Percentiles rank a stretch among this genome's conserved stretches.
Conservation (phyloP, 2,888 invertebrate species). For the Lepidocyrtinus sp. region DNA sequence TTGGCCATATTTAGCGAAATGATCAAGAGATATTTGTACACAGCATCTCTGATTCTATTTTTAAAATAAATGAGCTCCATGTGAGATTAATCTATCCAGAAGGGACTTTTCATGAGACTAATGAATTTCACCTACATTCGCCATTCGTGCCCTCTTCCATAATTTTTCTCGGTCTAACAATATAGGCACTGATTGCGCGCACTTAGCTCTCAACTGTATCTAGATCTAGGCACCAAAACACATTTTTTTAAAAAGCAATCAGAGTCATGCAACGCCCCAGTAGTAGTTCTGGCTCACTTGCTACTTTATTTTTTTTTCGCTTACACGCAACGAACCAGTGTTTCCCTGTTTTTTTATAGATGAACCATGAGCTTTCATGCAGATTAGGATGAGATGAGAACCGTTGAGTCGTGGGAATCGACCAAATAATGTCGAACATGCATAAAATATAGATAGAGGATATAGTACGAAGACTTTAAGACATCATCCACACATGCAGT, state of each 20-base stretch:
- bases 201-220: neutral
- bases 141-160: neutral
- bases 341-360: constrained; percentile 6
- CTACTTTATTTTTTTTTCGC: constrained; percentile 13
- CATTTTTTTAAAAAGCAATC: constrained; percentile 15
- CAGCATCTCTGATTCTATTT: too few relatives aligned
- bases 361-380: constrained; percentile 16
- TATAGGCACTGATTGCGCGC: constrained; percentile 4
- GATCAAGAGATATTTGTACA: too few relatives aligned
- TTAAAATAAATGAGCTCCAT: too few relatives aligned
- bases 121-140: constrained; percentile 14
- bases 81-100: too few relatives aligned
- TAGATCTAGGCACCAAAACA: neutral
- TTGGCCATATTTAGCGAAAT: too few relatives aligned
- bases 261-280: constrained; percentile 15
- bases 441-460: constrained; percentile 4
- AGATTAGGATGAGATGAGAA: constrained; percentile 21
- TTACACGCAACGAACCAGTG: neutral
- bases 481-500: neutral
- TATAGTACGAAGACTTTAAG: too few relatives aligned
- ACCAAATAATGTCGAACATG: constrained; percentile 18
- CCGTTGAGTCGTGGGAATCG: constrained; percentile 43
- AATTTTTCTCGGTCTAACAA: constrained; percentile 5
- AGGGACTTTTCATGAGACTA: too few relatives aligned
- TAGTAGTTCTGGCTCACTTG: constrained; percentile 7